Evolutionary conservation across 2,113 vertebrate genomes (phyloP).

Genomic region (Sorex fumeus): DNA sequence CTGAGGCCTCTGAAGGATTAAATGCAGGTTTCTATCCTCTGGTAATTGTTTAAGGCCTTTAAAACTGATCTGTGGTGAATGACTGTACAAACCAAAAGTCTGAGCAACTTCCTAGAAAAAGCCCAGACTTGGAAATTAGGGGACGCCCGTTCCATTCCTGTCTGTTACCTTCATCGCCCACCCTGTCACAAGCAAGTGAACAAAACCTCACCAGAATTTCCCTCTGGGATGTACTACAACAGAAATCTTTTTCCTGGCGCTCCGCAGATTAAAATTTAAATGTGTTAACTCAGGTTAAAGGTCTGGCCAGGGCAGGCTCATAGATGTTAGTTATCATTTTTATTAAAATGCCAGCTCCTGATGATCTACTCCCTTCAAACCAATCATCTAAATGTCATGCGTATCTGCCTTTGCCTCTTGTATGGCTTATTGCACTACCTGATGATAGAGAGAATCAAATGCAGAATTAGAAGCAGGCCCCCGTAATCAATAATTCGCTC

Average conservation of each 20-base stretch:
- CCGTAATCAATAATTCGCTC: slow-evolving; percentile 31
- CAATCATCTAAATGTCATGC: neutral
- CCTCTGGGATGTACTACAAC: neutral
- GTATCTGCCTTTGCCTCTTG: neutral
- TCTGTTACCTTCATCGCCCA: neutral
- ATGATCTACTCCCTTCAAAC: neutral
- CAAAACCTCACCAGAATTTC: neutral
- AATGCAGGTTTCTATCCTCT: slow-evolving; percentile 31
- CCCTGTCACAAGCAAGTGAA: neutral
- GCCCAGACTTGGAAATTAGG: neutral
- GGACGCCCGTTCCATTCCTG: neutral
- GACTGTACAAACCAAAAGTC: neutral
- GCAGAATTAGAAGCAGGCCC: neutral
- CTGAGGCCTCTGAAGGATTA: slow-evolving; percentile 27
- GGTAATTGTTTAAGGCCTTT: slow-evolving; percentile 56
- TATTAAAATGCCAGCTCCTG: slow-evolving; percentile 29
- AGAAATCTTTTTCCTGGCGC: slow-evolving; percentile 12
- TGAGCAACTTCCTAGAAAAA: neutral
- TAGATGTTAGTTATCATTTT: slow-evolving; percentile 32
- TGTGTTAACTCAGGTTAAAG: slow-evolving; percentile 24
- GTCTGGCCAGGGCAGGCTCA: neutral
- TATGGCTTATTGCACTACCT: neutral
- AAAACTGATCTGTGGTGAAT: slow-evolving; percentile 31
- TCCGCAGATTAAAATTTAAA: slow-evolving; percentile 6
- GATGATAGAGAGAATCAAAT: neutral